phyloP scores from a whole-genome alignment of 2,888 invertebrate species.

The Protonemura montana region DNA sequence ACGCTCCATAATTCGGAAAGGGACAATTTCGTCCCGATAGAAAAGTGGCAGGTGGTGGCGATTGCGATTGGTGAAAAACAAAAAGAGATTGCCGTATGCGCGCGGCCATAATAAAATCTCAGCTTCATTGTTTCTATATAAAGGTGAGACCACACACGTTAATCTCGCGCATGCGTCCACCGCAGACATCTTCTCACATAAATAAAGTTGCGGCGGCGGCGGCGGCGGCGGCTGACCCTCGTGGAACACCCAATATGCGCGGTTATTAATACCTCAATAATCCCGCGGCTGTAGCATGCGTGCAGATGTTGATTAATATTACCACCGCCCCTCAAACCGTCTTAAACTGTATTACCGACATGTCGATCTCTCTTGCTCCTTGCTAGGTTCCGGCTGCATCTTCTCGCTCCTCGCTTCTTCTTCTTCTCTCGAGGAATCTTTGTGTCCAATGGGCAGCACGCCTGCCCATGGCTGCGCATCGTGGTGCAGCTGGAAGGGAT shows the following conservation, averaged over 20 bases:
- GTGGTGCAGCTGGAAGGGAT: neutral
- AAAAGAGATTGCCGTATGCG: neutral
- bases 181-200: conserved; percentile 40
- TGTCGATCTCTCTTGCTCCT: neutral
- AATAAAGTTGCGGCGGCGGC: conserved; percentile 44
- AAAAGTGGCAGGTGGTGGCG: conserved; percentile 46
- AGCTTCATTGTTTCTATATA: neutral
- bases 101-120: neutral
- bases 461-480: conserved; percentile 1
- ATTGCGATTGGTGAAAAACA: conserved; percentile 34
- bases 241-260: conserved; percentile 41
- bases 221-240: conserved; percentile 35
- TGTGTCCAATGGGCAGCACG: neutral
- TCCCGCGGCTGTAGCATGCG: conserved; percentile 39
- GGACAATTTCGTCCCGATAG: conserved; percentile 46
- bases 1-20: conserved; percentile 25
- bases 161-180: conserved; percentile 17
- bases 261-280: conserved; percentile 44
- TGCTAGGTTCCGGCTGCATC: neutral
- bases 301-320: conserved; percentile 45
- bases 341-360: conserved; percentile 23
- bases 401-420: neutral
- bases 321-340: too few species aligned
- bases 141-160: conserved; percentile 46
- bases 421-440: conserved; percentile 8